A percentile compares a stretch with the other conserved stretches of the same genome.
These are phyloP conservation scores for Platysteira castanea DNA, from an alignment of 2,113 vertebrate genomes.

Conservation along the genomic window DNA sequence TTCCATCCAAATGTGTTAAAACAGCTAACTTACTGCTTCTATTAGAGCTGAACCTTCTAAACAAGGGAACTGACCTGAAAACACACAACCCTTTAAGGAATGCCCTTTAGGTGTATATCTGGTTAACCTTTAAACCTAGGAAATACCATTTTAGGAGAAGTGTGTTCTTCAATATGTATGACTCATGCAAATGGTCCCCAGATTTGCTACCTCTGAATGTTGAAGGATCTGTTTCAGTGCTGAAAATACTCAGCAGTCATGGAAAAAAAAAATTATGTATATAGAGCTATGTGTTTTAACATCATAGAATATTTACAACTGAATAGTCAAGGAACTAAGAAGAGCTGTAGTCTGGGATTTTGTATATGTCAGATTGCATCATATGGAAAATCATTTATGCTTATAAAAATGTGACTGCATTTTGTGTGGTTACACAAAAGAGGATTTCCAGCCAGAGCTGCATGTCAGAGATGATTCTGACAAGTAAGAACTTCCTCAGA, in stretches of 20 bases:
- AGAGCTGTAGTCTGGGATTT: not conserved
- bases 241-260: not conserved
- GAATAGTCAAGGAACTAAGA: not conserved
- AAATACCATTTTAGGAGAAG: not conserved
- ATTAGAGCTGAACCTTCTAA: constrained; percentile 14
- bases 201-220: not conserved
- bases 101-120: not conserved
- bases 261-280: not conserved
- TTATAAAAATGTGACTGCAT: not conserved
- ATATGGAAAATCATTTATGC: not conserved
- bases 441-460: not conserved
- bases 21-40: constrained; percentile 45
- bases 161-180: not conserved
- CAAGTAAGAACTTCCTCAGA: not conserved
- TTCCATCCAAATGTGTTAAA: constrained; percentile 68
- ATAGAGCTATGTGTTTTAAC: not conserved
- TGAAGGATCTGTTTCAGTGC: not conserved
- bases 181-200: not conserved
- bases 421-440: not conserved
- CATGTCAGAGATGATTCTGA: not conserved
- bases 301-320: not conserved
- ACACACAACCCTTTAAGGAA: not conserved
- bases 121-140: not conserved
- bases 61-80: constrained; percentile 33
- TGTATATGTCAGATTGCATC: not conserved